Conservation (phyloP, 2,113 vertebrate genomes). For the Phalacrocorax carbo region DNA sequence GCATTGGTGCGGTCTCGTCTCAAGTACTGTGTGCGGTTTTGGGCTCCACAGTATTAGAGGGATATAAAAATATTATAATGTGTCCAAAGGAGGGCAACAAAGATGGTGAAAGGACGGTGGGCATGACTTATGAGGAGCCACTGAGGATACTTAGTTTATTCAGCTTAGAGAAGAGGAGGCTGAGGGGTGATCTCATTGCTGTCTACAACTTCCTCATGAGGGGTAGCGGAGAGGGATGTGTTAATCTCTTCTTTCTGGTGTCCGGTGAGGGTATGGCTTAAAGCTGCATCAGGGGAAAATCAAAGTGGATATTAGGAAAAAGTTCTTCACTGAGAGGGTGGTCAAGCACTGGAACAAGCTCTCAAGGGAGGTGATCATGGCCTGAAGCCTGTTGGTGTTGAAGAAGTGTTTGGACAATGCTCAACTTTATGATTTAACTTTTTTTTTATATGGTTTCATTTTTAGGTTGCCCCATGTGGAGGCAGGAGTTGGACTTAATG, state of each 20-base stretch:
- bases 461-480: background rate
- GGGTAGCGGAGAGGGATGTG: rapidly evolving
- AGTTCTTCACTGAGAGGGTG: background rate
- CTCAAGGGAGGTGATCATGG: background rate
- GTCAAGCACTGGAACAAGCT: background rate
- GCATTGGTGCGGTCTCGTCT: background rate
- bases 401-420: background rate
- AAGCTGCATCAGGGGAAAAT: background rate
- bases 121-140: background rate
- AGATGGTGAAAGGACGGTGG: background rate
- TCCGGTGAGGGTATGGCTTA: background rate
- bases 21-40: background rate
- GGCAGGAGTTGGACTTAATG: background rate
- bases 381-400: background rate
- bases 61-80: background rate
- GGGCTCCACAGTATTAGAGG: background rate
- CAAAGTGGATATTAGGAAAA: background rate
- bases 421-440: background rate
- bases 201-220: background rate
- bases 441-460: background rate
- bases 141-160: background rate
- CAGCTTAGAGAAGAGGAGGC: background rate
- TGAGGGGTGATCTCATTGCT: background rate
- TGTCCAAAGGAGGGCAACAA: background rate
- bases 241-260: background rate